Percentiles rank a stretch among this genome's conserved stretches.
These are phyloP conservation scores for Eretmochelys imbricata DNA, from an alignment of 2,113 vertebrate species.

Conservation along the genomic window DNA sequence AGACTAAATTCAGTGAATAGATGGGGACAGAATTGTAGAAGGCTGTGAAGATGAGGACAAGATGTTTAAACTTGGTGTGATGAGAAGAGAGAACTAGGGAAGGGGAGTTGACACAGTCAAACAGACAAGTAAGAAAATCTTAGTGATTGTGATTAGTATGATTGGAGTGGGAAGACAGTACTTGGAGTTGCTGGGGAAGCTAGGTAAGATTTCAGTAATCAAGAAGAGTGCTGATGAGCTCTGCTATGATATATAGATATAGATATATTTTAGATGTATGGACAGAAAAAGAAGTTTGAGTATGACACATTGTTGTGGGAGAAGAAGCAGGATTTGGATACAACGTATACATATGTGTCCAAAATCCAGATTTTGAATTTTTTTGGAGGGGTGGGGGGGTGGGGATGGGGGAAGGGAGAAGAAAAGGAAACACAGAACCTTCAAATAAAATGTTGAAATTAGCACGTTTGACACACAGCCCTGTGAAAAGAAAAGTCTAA, in stretches of 20 bases:
- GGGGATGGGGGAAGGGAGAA: not conserved
- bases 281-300: no score
- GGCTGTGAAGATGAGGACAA: not conserved
- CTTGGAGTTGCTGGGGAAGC: not conserved
- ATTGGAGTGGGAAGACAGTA: not conserved
- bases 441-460: not conserved
- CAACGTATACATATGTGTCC: no score
- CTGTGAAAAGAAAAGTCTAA: constrained; percentile 23
- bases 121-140: not conserved
- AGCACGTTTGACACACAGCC: not conserved
- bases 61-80: not conserved
- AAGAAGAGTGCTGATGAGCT: not conserved
- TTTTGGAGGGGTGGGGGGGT: no score
- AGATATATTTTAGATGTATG: not conserved
- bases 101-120: not conserved
- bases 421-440: not conserved
- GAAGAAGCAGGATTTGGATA: not conserved
- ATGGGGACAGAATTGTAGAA: not conserved
- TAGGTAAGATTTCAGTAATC: not conserved
- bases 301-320: no score
- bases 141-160: not conserved
- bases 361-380: no score
- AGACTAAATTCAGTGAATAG: not conserved
- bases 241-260: not conserved
- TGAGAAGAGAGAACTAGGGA: not conserved